Conservation (phyloP, 2,888 invertebrate genomes). For the Andrena dorsata region DNA sequence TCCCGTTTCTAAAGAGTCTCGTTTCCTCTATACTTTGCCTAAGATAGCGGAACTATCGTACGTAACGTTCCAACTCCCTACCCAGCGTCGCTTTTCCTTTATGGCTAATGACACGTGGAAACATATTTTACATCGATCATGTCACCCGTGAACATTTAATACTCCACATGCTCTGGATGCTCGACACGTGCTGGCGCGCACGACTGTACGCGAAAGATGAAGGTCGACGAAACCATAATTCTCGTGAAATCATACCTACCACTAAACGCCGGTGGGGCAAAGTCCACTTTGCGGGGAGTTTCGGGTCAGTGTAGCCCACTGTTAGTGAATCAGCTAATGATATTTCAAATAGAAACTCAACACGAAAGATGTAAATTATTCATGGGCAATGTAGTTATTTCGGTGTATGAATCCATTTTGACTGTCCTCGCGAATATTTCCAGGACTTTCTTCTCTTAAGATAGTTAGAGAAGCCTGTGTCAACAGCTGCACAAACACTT, state of each 20-base stretch:
- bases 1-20: background rate
- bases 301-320: background rate
- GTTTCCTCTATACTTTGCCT: conserved; percentile 16
- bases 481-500: conserved; percentile 37
- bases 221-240: background rate
- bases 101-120: conserved; percentile 61
- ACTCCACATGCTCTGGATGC: conserved; percentile 53
- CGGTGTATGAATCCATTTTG: background rate
- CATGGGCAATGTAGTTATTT: background rate
- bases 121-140: conserved; percentile 45
- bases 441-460: conserved; percentile 44
- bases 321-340: background rate
- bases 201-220: background rate
- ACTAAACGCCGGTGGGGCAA: background rate
- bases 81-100: conserved; percentile 8
- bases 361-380: background rate
- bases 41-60: conserved; percentile 22
- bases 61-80: background rate
- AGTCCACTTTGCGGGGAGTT: background rate
- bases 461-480: conserved; percentile 23
- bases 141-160: conserved; percentile 28
- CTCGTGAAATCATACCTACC: background rate
- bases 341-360: conserved; percentile 10
- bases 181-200: background rate
- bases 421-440: background rate